Evolutionary conservation across 2,113 vertebrate genomes (phyloP).

Genomic region (Tragelaphus buxtoni): DNA sequence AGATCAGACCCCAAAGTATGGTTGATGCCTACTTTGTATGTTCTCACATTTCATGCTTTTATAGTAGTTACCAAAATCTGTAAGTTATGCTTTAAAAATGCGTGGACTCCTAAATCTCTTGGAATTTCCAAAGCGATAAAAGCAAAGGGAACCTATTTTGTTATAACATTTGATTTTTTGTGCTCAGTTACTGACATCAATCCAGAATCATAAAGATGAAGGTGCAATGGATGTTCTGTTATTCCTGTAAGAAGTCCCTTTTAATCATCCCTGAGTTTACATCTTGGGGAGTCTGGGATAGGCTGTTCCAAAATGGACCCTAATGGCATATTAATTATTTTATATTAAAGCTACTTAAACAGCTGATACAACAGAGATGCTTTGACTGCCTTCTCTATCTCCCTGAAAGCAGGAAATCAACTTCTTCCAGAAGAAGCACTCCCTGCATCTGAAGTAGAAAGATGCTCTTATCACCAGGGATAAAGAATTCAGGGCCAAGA

Average conservation of each 20-base stretch:
- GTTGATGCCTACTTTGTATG: accelerated
- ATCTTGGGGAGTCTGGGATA: neutral
- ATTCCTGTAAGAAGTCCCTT: neutral
- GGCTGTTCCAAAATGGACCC: neutral
- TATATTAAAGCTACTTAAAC: neutral
- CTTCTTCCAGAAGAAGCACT: neutral
- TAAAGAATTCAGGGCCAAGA: neutral
- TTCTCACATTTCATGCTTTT: neutral
- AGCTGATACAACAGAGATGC: neutral
- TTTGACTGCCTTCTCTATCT: neutral
- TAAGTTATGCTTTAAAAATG: too few relatives aligned
- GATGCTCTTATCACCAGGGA: neutral
- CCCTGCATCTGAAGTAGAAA: neutral
- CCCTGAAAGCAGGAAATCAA: neutral
- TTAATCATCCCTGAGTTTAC: neutral
- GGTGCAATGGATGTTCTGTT: neutral
- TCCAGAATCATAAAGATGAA: neutral
- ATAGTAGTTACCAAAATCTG: neutral
- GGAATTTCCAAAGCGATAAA: neutral
- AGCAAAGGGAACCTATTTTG: too few relatives aligned
- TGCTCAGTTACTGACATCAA: neutral
- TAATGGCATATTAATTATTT: neutral
- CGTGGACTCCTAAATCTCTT: neutral
- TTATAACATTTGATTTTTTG: neutral
- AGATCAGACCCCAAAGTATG: accelerated